Base-by-base conservation (phyloP, 2,888 invertebrate genomes). In the Ectropis crepuscularia region DNA sequence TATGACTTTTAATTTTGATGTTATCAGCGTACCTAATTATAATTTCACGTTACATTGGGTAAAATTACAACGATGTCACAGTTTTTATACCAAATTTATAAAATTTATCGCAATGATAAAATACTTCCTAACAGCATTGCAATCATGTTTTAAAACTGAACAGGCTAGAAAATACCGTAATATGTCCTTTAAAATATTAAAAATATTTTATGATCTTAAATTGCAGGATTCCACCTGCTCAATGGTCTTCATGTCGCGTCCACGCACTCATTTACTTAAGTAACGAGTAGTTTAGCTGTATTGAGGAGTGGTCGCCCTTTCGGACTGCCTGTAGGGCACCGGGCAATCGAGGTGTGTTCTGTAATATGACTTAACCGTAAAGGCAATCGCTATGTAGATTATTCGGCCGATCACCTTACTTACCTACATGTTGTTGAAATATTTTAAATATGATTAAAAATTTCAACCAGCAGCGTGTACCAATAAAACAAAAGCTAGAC, bases 361-460 rank as follows among this genome's bases (percentile, higher is more conserved):
- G 53, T 37, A 38, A 58, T 45, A 65, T 65, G 53, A 60, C 48
- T 63, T 55, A 55, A 60, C 63, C 51, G 46, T 64, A 61, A 63
- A 63, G 36, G 59, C 38, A 58, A 57, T 60, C 61, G 54, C 67
- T 67, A 69, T 53, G 65, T 49, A 57, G 71, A 75, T 72, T 71
- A 75, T 65, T 66, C 67, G 74, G 71, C 70, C 77, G 63, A 68
- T 72, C 66, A 75, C 76, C 75, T 61, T 59, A 63, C 48, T 54
- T 49, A 61, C 8, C 41, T 41, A 49, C 6, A 12, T 41, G 28
- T 61, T 48, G 54, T n/a, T 55, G 41, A 53, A 45, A 45, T 48
- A 48, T 10, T 38, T 11, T 58, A 39, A 36, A 39, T 41, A 7
- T 41, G 41, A 41, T 41, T 41, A 41, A 41, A 7, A 28, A 2